phyloP scores from a whole-genome alignment of 1,140 invertebrate genomes.

The Cydia strobilella region DNA sequence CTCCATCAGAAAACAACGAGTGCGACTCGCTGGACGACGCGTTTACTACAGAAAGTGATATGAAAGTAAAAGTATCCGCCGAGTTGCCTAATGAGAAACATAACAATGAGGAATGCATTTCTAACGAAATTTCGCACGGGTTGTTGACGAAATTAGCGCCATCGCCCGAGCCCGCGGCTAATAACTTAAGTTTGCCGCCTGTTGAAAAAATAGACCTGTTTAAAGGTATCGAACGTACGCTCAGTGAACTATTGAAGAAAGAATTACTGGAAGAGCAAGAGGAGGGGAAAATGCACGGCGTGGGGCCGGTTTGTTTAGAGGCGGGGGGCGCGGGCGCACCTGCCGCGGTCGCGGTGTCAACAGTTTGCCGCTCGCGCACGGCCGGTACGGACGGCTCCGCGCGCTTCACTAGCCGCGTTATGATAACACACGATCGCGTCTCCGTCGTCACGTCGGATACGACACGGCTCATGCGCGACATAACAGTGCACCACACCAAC shows the following conservation, averaged over 20 bases:
- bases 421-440: constrained; percentile 90
- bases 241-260: constrained; percentile 80
- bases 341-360: constrained; percentile 67
- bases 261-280: constrained; percentile 74
- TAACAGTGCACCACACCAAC: constrained; percentile 82
- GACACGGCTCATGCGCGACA: constrained; percentile 83
- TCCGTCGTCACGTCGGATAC: constrained; percentile 87
- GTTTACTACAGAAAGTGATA: constrained; percentile 60
- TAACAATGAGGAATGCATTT: constrained; percentile 46
- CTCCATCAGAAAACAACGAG: constrained; percentile 62
- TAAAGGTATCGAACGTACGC: constrained; percentile 79
- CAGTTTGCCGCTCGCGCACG: constrained; percentile 79
- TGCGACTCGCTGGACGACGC: constrained; percentile 65
- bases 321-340: constrained; percentile 78
- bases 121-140: constrained; percentile 43
- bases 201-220: constrained; percentile 77
- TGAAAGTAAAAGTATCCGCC: constrained; percentile 68
- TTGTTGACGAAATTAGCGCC: constrained; percentile 52
- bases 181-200: constrained; percentile 46
- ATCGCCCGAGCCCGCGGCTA: constrained; percentile 56
- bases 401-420: constrained; percentile 91
- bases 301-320: constrained; percentile 74
- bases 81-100: constrained; percentile 54
- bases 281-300: constrained; percentile 76
- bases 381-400: constrained; percentile 80